A percentile compares a stretch with the other conserved stretches of the same genome.
Evolutionary conservation across 2,113 vertebrate genomes (phyloP).

Genomic region (Cepphus grylle): DNA sequence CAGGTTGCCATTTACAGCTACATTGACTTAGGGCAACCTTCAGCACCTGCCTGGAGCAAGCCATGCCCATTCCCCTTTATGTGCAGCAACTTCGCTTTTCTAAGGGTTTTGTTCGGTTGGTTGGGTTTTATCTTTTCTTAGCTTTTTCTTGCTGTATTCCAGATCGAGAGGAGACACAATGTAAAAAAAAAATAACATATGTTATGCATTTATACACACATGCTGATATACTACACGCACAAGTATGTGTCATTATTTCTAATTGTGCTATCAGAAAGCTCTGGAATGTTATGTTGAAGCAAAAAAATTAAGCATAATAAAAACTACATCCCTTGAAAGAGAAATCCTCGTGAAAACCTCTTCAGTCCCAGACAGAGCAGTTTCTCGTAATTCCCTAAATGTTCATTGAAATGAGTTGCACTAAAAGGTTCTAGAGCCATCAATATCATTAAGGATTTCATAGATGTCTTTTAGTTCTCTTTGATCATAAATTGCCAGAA

Average conservation of each 20-base stretch:
- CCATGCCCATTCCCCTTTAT: neutral
- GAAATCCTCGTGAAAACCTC: neutral
- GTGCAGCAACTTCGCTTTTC: neutral
- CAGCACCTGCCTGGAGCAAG: neutral
- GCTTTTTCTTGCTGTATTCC: neutral
- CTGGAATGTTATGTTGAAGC: neutral
- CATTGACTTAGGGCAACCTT: neutral
- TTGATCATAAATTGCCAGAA: constrained; percentile 14
- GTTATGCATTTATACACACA: neutral
- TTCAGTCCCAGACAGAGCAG: neutral
- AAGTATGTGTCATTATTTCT: neutral
- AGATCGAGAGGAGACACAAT: neutral
- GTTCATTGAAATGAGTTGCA: neutral
- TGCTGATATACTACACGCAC: neutral
- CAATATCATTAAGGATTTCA: constrained; percentile 6
- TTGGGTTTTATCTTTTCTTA: neutral
- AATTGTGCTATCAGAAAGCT: neutral
- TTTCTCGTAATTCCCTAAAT: constrained; percentile 9
- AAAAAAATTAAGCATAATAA: neutral
- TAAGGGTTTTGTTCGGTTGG: neutral
- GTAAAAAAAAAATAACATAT: neutral
- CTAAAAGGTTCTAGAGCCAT: constrained; percentile 32
- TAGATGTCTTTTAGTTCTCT: neutral
- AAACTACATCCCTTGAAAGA: neutral
- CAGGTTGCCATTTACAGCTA: neutral